These are phyloP conservation scores for Epinotia ramella DNA, from an alignment of 2,888 invertebrate genomes.

Conservation along the genomic window DNA sequence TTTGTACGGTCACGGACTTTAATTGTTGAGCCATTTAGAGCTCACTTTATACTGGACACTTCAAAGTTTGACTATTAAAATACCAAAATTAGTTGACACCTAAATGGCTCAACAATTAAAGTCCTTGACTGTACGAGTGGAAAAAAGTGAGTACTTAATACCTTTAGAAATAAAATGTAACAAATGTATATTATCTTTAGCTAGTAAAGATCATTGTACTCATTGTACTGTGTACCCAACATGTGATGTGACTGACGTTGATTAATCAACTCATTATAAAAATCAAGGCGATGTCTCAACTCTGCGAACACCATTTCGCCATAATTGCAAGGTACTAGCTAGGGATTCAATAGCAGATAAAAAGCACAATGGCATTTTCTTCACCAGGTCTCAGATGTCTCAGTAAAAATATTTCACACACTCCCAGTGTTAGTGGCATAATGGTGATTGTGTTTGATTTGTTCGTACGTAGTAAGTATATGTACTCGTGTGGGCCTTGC, in stretches of 20 bases:
- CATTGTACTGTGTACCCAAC: not conserved
- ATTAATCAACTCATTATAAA: not conserved
- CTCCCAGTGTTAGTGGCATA: not conserved
- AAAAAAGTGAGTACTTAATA: too few relatives aligned
- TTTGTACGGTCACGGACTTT: too few relatives aligned
- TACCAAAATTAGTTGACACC: too few relatives aligned
- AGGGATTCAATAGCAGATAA: conserved; percentile 19
- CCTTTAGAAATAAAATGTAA: too few relatives aligned
- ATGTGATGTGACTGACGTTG: not conserved
- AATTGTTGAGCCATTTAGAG: too few relatives aligned
- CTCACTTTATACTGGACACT: too few relatives aligned
- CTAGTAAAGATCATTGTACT: not conserved
- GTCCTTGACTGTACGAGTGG: too few relatives aligned
- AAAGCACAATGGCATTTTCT: conserved; percentile 38
- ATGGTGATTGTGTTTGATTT: conserved; percentile 34
- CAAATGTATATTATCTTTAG: too few relatives aligned
- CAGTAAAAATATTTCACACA: conserved; percentile 38
- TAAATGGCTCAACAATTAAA: too few relatives aligned
- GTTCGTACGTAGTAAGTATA: not conserved
- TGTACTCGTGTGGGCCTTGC: conserved; percentile 11
- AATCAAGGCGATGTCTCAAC: conserved; percentile 3
- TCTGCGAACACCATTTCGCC: not conserved
- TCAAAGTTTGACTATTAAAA: too few relatives aligned
- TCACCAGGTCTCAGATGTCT: conserved; percentile 11
- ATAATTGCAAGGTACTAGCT: conserved; percentile 10